phyloP scores from a whole-genome alignment of 2,797 vertebrate species.

The Amblyraja radiata region DNA sequence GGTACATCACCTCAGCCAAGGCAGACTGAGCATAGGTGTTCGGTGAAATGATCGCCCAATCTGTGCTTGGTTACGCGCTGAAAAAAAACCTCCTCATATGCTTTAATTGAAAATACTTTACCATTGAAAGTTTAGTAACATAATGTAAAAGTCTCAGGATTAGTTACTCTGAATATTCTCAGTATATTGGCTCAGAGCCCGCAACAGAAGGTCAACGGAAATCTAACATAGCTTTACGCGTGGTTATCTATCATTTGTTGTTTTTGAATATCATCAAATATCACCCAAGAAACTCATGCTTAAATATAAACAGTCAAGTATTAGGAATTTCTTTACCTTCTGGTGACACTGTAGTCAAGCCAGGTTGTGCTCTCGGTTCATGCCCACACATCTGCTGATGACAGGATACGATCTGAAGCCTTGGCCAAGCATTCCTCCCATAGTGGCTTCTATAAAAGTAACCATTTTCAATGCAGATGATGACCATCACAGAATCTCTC shows the following conservation, averaged over 20 bases:
- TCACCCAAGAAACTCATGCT: neutral
- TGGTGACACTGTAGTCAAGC: neutral
- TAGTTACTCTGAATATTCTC: slow-evolving; percentile 57
- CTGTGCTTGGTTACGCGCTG: too few species aligned
- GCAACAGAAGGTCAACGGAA: neutral
- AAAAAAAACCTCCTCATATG: neutral
- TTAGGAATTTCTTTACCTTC: neutral
- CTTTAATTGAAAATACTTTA: slow-evolving; percentile 35
- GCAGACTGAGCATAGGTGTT: too few species aligned
- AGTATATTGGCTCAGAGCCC: slow-evolving; percentile 53
- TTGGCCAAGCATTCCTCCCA: neutral
- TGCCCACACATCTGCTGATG: neutral
- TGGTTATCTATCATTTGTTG: neutral
- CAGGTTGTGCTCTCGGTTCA: neutral
- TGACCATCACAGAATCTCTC: neutral
- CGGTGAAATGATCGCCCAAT: too few species aligned
- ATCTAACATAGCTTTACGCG: neutral
- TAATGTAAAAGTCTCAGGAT: slow-evolving; percentile 54
- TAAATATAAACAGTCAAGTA: neutral
- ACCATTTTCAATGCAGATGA: neutral
- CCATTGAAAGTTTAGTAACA: slow-evolving; percentile 46
- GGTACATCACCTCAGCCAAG: too few species aligned
- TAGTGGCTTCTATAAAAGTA: neutral
- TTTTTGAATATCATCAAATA: neutral
- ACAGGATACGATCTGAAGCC: neutral